Conservation (phyloP, 92 coral and sea anemone species). For the Actinernus sp. region DNA sequence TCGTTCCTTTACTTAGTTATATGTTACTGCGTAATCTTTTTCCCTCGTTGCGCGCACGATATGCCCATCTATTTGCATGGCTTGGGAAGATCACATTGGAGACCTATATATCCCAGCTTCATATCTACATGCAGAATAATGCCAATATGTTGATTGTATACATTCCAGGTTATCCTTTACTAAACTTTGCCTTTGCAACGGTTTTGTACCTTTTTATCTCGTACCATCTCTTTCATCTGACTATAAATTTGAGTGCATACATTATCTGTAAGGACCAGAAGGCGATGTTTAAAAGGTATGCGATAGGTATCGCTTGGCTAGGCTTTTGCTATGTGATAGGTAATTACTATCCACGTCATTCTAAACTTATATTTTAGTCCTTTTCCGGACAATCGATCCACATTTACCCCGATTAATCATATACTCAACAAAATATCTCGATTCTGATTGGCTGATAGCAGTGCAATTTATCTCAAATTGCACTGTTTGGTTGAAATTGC, state of each 20-base stretch:
- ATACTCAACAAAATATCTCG: too few relatives aligned
- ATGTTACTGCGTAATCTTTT: conserved; percentile 76
- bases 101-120: conserved; percentile 86
- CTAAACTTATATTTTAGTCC: too few relatives aligned
- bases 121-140: conserved; percentile 78
- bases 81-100: conserved; percentile 84
- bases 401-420: too few relatives aligned
- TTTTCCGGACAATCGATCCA: too few relatives aligned
- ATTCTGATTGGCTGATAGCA: too few relatives aligned
- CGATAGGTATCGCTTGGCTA: conserved; percentile 56
- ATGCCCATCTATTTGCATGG: conserved; percentile 73
- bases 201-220: conserved; percentile 69
- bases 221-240: conserved; percentile 67
- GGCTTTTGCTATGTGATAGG: conserved; percentile 55
- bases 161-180: conserved; percentile 72
- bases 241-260: conserved; percentile 69
- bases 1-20: conserved; percentile 70
- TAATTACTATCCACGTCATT: too few relatives aligned
- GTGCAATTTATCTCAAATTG: too few relatives aligned
- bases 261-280: conserved; percentile 60
- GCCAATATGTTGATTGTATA: conserved; percentile 74
- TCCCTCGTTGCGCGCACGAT: conserved; percentile 59
- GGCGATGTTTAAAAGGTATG: conserved; percentile 35
- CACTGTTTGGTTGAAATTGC: too few relatives aligned
- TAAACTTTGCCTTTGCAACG: conserved; percentile 73